A percentile compares a stretch with the other conserved stretches of the same genome.
Evolutionary conservation across 2,888 invertebrate genomes (phyloP).

Genomic region (Dendrolimus houi): DNA sequence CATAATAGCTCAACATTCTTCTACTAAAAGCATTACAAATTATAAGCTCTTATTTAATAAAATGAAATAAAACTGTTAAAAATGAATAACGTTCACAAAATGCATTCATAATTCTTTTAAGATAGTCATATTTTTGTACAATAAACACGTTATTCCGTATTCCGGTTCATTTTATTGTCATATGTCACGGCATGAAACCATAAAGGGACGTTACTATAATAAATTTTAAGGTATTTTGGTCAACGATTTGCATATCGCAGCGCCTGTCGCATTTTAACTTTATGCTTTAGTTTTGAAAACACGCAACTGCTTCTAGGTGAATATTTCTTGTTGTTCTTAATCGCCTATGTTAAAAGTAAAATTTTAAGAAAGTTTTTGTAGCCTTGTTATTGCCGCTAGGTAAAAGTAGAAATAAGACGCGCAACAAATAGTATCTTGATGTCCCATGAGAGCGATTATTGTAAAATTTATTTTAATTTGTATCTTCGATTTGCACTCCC

Average conservation of each 20-base stretch:
- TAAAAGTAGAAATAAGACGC: too few species aligned
- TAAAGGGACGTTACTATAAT: slow-evolving; percentile 46
- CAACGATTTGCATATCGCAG: slow-evolving; percentile 60
- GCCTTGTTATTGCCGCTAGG: too few species aligned
- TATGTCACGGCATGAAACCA: slow-evolving; percentile 57
- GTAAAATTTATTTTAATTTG: too few species aligned
- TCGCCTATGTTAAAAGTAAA: too few species aligned
- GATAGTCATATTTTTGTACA: slow-evolving; percentile 46
- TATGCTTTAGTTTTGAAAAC: not conserved
- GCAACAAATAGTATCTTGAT: too few species aligned
- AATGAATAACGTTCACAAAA: slow-evolving; percentile 42
- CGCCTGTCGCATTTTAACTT: slow-evolving; percentile 47
- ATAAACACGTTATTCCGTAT: slow-evolving; percentile 64
- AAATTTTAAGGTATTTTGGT: slow-evolving; percentile 35
- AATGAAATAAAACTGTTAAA: slow-evolving; percentile 24
- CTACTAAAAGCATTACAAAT: too few species aligned
- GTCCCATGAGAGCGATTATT: too few species aligned
- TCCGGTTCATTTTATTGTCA: slow-evolving; percentile 51
- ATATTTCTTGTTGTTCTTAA: too few species aligned
- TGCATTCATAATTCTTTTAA: slow-evolving; percentile 26
- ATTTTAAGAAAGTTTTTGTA: too few species aligned
- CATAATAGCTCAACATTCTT: not conserved
- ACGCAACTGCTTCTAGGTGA: not conserved
- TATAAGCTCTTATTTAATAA: slow-evolving; percentile 3
- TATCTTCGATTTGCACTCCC: too few species aligned